Conservation (phyloP, 2,113 vertebrate genomes). For the Mystacornis crossleyi region DNA sequence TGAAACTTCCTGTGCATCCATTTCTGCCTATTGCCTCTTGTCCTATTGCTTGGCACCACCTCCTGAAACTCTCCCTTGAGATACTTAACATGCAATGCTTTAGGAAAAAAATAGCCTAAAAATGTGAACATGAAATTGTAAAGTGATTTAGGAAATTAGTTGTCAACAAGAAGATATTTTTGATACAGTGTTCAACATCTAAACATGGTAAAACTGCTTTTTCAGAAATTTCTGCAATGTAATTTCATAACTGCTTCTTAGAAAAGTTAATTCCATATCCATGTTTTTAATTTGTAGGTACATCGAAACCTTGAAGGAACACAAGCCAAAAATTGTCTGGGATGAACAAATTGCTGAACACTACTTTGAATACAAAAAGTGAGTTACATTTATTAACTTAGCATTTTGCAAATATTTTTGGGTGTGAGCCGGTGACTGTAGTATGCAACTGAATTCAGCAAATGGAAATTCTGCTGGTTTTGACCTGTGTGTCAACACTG, state of each 20-base stretch:
- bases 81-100: neutral
- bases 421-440: neutral
- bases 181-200: neutral
- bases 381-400: slow-evolving; percentile 29
- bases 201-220: neutral
- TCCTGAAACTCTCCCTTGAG: neutral
- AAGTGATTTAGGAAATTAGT: neutral
- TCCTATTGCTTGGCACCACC: neutral
- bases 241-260: neutral
- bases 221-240: neutral
- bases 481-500: neutral
- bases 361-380: slow-evolving; percentile 93
- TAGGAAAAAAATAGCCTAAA: neutral
- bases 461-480: neutral
- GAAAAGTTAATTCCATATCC: neutral
- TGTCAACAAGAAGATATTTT: neutral
- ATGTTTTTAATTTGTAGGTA: slow-evolving; percentile 77
- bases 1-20: neutral
- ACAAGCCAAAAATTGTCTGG: slow-evolving; percentile 89
- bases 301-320: slow-evolving; percentile 89
- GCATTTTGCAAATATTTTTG: neutral
- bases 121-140: neutral
- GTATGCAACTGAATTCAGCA: neutral
- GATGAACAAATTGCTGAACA: slow-evolving; percentile 89
- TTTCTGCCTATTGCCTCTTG: neutral